Evolutionary conservation across 2,888 invertebrate species (phyloP).

Genomic region (Trypoxylon attenuatum): DNA sequence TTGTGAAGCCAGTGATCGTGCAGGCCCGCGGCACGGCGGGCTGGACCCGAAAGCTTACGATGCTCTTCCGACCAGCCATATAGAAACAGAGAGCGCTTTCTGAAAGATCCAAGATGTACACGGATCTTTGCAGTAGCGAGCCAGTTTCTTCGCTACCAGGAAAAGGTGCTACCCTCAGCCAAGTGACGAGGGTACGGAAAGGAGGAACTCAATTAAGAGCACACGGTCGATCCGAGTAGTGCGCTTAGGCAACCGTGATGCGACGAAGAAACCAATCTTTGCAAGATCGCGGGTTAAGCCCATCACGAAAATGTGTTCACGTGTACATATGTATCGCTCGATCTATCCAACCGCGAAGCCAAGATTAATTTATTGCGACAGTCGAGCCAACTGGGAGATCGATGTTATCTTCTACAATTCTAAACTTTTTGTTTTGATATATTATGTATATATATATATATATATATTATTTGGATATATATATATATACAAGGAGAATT

Average conservation of each 20-base stretch:
- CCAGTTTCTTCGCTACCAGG: too few relatives aligned
- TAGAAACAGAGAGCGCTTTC: too few relatives aligned
- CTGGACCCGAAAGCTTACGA: conserved; percentile 13
- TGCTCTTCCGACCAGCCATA: background rate
- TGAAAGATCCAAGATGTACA: too few relatives aligned
- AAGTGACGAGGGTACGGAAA: background rate
- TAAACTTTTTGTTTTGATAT: background rate
- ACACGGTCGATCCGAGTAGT: too few relatives aligned
- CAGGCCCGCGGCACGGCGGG: conserved; percentile 9
- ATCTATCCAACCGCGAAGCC: conserved; percentile 21
- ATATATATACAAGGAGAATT: background rate
- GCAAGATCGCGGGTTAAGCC: background rate
- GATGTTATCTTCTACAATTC: conserved; percentile 17
- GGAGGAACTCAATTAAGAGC: background rate
- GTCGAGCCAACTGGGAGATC: conserved; percentile 47
- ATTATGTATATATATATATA: background rate
- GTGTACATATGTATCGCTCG: conserved; percentile 62
- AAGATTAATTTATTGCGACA: conserved; percentile 64
- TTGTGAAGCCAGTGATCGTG: conserved; percentile 34
- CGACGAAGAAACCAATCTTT: background rate
- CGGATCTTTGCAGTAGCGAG: too few relatives aligned
- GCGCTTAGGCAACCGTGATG: background rate
- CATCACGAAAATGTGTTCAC: conserved; percentile 62
- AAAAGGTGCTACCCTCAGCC: background rate
- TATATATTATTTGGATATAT: background rate